Evolutionary conservation across 2,797 vertebrate genomes (phyloP).

Genomic region (Prunella strophiata): DNA sequence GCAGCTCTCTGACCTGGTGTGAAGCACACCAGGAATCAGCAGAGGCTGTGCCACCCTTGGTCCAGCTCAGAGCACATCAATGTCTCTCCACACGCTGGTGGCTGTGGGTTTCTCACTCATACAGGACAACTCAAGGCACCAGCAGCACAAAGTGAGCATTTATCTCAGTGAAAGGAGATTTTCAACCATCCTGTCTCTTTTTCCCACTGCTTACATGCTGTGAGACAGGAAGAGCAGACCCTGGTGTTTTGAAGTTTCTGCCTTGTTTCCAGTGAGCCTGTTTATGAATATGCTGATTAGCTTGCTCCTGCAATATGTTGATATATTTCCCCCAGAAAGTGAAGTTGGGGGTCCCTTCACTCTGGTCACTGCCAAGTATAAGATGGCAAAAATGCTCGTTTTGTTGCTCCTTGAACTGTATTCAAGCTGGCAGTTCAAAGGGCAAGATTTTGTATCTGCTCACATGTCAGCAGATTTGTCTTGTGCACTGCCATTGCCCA

Average conservation of each 20-base stretch:
- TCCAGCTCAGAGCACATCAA: not conserved
- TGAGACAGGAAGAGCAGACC: not conserved
- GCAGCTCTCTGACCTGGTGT: not conserved
- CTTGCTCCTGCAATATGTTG: not conserved
- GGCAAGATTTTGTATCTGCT: not conserved
- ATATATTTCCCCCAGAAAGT: not conserved
- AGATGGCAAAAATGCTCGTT: not conserved
- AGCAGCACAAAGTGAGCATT: not conserved
- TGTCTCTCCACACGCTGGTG: rapidly evolving
- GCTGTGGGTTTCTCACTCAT: not conserved
- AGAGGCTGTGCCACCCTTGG: not conserved
- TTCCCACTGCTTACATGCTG: not conserved
- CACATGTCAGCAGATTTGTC: not conserved
- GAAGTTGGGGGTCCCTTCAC: not conserved
- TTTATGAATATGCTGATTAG: not conserved
- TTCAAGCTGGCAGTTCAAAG: not conserved
- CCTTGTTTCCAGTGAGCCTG: not conserved
- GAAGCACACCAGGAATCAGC: not conserved
- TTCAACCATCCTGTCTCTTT: not conserved
- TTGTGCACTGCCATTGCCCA: not conserved
- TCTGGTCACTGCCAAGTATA: not conserved
- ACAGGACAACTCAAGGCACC: not conserved
- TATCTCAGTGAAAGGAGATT: not conserved
- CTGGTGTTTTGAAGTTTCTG: not conserved
- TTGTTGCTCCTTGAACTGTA: not conserved